Percentiles rank a stretch among this genome's conserved stretches.
These are phyloP conservation scores for Lycocorax pyrrhopterus DNA, from an alignment of 2,113 vertebrate genomes.

Conservation along the genomic window DNA sequence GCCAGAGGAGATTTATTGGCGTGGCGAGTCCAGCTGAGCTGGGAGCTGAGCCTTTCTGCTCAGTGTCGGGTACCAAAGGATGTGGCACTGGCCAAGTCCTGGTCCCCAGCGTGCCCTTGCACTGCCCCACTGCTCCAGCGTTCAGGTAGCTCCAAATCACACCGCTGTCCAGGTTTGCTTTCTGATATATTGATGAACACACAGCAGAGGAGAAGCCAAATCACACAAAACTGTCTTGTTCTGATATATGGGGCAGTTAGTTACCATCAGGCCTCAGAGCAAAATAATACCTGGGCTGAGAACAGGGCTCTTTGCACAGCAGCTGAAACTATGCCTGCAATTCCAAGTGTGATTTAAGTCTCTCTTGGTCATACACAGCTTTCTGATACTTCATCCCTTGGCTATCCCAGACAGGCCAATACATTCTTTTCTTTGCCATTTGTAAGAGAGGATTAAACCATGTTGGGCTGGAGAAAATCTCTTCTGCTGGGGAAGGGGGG, in stretches of 20 bases:
- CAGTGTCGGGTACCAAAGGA: not conserved
- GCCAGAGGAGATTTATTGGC: not conserved
- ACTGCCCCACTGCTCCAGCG: not conserved
- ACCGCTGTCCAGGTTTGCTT: not conserved
- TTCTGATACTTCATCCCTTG: not conserved
- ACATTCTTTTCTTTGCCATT: not conserved
- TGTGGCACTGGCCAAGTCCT: not conserved
- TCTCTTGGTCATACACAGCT: not conserved
- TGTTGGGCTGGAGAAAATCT: not conserved
- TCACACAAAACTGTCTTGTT: not conserved
- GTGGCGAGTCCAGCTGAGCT: not conserved
- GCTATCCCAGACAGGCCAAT: not conserved
- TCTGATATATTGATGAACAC: not conserved
- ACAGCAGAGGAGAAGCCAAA: not conserved
- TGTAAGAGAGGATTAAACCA: not conserved
- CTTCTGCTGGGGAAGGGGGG: not conserved
- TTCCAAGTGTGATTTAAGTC: conserved; percentile 14
- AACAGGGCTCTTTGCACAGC: not conserved
- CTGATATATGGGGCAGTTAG: not conserved
- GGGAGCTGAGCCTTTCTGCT: not conserved
- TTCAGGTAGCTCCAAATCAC: not conserved
- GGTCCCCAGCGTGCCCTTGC: not conserved
- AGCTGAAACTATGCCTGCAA: not conserved
- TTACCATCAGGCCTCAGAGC: not conserved
- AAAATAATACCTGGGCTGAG: not conserved